phyloP scores from a whole-genome alignment of 2,888 invertebrate species.

The Rhamphomyia laevipes region DNA sequence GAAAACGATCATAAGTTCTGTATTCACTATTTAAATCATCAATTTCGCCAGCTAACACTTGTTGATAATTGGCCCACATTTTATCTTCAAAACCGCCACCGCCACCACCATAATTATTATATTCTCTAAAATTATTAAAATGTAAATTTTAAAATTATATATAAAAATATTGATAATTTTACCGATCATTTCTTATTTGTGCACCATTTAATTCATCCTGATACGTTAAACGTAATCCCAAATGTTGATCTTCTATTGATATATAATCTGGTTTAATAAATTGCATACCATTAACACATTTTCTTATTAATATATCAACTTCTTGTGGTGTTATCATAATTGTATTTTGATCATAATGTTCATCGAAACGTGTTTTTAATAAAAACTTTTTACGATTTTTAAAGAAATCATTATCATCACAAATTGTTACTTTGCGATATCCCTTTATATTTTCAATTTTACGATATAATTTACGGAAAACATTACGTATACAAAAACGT shows the following conservation, averaged over 20 bases:
- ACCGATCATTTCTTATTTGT: not conserved
- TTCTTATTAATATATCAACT: conserved; percentile 8
- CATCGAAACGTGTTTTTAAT: conserved; percentile 5
- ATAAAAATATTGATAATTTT: not conserved
- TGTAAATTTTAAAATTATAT: not conserved
- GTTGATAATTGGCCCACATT: conserved; percentile 8
- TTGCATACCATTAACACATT: conserved; percentile 9
- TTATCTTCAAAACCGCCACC: not conserved
- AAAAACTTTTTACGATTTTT: conserved; percentile 6
- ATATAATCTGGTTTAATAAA: conserved; percentile 12
- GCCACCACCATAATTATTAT: not conserved
- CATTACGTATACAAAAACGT: conserved; percentile 3
- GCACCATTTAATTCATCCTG: not conserved
- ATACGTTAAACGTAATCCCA: not conserved
- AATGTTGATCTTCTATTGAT: not conserved
- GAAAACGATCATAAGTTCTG: conserved; percentile 6
- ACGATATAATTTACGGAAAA: conserved; percentile 14
- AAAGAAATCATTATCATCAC: conserved; percentile 10
- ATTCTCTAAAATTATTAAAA: not conserved
- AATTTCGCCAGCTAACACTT: conserved; percentile 4
- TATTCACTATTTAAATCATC: conserved; percentile 10
- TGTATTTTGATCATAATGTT: conserved; percentile 12
- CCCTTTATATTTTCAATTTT: conserved; percentile 14
- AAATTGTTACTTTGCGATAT: conserved; percentile 6
- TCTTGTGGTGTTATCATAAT: conserved; percentile 9